Percentiles rank a stretch among this genome's conserved stretches.
Conservation (phyloP, 1,140 invertebrate species). For the Drosophila miranda region DNA sequence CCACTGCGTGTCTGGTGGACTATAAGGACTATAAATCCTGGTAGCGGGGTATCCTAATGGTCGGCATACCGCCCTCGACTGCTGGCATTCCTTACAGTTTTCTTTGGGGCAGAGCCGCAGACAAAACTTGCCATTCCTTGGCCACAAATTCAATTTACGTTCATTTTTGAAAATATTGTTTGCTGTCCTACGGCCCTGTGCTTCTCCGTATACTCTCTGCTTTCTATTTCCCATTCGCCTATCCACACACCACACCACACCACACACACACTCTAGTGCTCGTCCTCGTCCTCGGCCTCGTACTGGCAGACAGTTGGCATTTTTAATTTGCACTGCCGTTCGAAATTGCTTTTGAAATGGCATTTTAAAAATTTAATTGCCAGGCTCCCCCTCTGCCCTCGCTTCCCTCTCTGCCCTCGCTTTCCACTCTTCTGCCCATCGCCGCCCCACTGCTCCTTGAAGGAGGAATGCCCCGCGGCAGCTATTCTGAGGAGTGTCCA, state of each 20-base stretch:
- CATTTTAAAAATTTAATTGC: slow-evolving; percentile 77
- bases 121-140: slow-evolving; percentile 28
- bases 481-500: slow-evolving; percentile 37
- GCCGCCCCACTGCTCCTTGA: neutral
- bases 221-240: slow-evolving; percentile 26
- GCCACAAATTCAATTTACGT: slow-evolving; percentile 62
- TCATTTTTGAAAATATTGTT: slow-evolving; percentile 54
- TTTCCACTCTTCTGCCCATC: too few species aligned
- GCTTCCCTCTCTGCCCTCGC: neutral
- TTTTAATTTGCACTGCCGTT: slow-evolving; percentile 55
- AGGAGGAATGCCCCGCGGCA: slow-evolving; percentile 35
- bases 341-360: slow-evolving; percentile 66
- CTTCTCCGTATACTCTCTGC: slow-evolving; percentile 2
- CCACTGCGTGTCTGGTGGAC: too few species aligned
- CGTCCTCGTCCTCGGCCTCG: neutral
- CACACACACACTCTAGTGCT: slow-evolving; percentile 1
- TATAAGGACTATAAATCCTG: too few species aligned
- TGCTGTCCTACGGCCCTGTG: slow-evolving; percentile 11
- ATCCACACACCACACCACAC: neutral
- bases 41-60: too few species aligned
- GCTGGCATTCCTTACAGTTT: slow-evolving; percentile 13
- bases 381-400: slow-evolving; percentile 8
- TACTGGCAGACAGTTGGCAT: slow-evolving; percentile 39
- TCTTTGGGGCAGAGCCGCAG: slow-evolving; percentile 25
- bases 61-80: too few species aligned